Percentiles rank a stretch among this genome's conserved stretches.
Evolutionary conservation across 2,888 invertebrate species (phyloP).

Genomic region (Sphinx pinastri): DNA sequence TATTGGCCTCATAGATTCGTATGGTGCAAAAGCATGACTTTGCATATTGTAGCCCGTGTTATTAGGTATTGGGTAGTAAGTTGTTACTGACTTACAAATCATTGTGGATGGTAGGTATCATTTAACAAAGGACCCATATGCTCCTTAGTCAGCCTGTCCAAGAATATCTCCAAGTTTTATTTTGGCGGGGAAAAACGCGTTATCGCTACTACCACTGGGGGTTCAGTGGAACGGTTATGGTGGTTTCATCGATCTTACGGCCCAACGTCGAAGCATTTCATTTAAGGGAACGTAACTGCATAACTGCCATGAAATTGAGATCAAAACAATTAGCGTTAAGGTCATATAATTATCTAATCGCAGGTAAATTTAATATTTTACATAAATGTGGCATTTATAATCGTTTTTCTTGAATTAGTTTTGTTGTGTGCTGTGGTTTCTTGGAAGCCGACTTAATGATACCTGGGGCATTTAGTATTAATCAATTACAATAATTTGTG

Average conservation of each 20-base stretch:
- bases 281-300: slow-evolving; percentile 3
- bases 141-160: too few species aligned
- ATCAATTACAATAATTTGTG: neutral
- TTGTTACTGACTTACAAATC: too few species aligned
- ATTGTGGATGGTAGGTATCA: too few species aligned
- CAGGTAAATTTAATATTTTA: neutral
- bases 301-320: neutral
- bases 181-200: too few species aligned
- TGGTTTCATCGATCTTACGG: too few species aligned
- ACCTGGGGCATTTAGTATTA: neutral
- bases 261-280: neutral
- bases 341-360: neutral
- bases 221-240: too few species aligned
- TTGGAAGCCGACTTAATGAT: neutral
- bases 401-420: neutral
- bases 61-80: too few species aligned
- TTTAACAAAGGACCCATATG: too few species aligned
- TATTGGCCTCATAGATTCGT: too few species aligned
- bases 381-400: neutral
- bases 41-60: too few species aligned
- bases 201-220: too few species aligned
- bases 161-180: neutral
- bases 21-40: too few species aligned
- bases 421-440: neutral
- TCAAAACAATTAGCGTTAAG: slow-evolving; percentile 7